phyloP scores from a whole-genome alignment of 30 jellyfish, hydroid and myxozoan species.

The Turritopsis rubra region DNA sequence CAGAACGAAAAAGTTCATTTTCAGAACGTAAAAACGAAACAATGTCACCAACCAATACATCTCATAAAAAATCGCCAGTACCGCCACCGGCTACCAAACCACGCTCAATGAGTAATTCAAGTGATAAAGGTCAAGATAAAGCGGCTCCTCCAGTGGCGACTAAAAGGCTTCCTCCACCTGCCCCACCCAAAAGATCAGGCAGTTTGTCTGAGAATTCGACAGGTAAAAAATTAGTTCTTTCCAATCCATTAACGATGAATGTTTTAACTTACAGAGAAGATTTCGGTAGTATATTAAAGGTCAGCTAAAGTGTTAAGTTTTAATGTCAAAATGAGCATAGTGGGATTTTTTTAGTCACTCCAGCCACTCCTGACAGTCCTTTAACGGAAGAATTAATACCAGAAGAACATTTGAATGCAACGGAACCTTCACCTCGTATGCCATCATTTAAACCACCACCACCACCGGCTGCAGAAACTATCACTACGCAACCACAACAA shows the following conservation, averaged over 20 bases:
- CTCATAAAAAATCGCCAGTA: constrained; percentile 15
- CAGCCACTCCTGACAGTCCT: background rate
- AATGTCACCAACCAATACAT: constrained; percentile 45
- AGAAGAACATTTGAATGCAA: background rate
- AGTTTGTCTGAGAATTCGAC: constrained; percentile 14
- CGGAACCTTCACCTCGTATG: constrained; percentile 23
- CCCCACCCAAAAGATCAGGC: constrained; percentile 84
- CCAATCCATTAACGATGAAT: no score
- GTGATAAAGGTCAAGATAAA: background rate
- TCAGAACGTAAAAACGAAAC: constrained; percentile 53
- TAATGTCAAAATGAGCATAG: no score
- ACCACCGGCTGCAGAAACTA: background rate
- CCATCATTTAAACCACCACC: constrained; percentile 22
- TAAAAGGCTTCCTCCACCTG: constrained; percentile 78
- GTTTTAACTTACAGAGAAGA: no score
- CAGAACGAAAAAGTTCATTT: constrained; percentile 22
- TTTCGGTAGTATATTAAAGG: no score
- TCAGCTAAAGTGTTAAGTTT: no score
- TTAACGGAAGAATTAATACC: background rate
- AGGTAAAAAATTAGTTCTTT: no score
- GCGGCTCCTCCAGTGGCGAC: constrained; percentile 20
- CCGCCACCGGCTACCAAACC: constrained; percentile 19
- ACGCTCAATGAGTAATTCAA: constrained; percentile 4
- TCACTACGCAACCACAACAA: background rate
- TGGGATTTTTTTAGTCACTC: background rate